Percentiles rank a stretch among this genome's conserved stretches.
Conservation (phyloP, 1,140 invertebrate genomes). For the Steinernema feltiae region DNA sequence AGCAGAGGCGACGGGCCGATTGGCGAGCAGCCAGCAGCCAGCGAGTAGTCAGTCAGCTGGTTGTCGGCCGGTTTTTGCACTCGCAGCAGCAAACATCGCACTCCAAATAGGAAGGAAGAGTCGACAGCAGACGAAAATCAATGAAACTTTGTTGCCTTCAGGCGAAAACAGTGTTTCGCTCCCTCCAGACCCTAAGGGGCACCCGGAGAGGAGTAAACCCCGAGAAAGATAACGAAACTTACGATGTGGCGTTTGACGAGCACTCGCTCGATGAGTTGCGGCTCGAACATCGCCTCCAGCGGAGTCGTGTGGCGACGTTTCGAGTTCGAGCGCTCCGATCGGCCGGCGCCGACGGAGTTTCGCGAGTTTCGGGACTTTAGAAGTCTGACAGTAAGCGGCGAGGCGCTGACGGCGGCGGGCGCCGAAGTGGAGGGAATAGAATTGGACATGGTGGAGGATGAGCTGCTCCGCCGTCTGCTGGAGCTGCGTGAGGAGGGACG, state of each 20-base stretch:
- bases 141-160: neutral
- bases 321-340: neutral
- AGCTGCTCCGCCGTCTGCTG: neutral
- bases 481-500: neutral
- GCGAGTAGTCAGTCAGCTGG: neutral
- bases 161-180: neutral
- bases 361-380: neutral
- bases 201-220: neutral
- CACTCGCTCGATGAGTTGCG: neutral
- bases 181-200: neutral
- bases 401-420: neutral
- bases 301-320: neutral
- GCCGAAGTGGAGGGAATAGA: neutral
- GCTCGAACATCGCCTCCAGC: neutral
- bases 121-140: neutral
- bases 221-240: constrained; percentile 13
- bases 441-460: neutral
- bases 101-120: neutral
- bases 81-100: neutral
- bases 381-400: neutral
- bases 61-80: neutral
- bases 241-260: constrained; percentile 8
- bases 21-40: neutral
- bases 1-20: neutral
- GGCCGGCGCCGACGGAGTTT: neutral